Evolutionary conservation across 1,140 invertebrate species (phyloP), one percentile per base, ranked within the genome.

Genomic region (Cecropterus lyciades): DNA sequence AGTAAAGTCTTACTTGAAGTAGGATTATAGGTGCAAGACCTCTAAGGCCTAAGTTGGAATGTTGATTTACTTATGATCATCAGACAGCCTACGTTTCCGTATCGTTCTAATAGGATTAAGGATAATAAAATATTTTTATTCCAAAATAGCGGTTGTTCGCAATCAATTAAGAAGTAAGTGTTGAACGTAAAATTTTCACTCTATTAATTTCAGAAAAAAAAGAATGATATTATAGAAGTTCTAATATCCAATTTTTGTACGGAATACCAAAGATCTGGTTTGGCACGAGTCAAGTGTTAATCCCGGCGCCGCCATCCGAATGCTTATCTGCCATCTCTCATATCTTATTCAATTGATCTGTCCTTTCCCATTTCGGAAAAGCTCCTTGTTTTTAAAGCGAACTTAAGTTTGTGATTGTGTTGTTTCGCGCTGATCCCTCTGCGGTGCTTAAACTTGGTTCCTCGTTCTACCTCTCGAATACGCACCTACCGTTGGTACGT

Each of bases 341-440:
- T 62, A 62, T 62, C 59, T 62, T 62, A 62, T 62, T 51, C 59
- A 62, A 62, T 62, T 46, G 59, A 62, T 62, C 59, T 52, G 48
- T 51, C 48, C 45, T 63, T 52, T 63, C 60, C 48, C 60, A 63
- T 68, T 68, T 46, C 48, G 16, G 40, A 68, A 52, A 62, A 53
- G 40, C 66, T 62, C 57, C 51, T 68, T 69, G 53, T 57, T 69
- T 69, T 69, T 69, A 69, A 69, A 69, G 43, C 33, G 59, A 53
- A 55, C 52, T 69, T 52, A 68, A 69, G 59, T 64, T 67, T 69
- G 67, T 69, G 59, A 69, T 55, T 69, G 67, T 63, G 51, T 69
- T 69, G 59, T 68, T 69, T 53, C 42, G 52, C 67, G 59, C 17
- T 69, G 57, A 69, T 53, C 67, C 60, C 59, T 62, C 33, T 62